A percentile compares a stretch with the other conserved stretches of the same genome.
Conservation (phyloP, 2,113 vertebrate species). For the Hyaena hyaena region DNA sequence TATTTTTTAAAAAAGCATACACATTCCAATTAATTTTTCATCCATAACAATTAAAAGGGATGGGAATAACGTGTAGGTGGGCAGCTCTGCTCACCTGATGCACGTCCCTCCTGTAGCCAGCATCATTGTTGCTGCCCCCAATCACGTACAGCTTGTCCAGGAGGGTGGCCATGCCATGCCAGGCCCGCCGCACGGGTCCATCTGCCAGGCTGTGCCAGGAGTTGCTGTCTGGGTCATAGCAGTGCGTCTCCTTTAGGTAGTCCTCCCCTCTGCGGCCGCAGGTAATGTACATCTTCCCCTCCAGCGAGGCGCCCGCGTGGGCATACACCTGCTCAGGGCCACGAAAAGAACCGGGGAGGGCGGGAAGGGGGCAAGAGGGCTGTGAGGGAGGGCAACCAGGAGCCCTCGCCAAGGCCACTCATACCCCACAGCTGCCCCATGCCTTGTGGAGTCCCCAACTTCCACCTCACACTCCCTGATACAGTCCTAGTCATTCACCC, state of each 20-base stretch:
- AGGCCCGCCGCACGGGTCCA: constrained; percentile 93
- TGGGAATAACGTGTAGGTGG: not conserved
- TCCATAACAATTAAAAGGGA: not conserved
- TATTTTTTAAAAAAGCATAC: not conserved
- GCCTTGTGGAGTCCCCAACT: not conserved
- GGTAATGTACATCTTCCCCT: constrained; percentile 94
- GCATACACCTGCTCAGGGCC: constrained; percentile 92
- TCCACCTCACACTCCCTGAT: not conserved
- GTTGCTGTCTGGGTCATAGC: constrained; percentile 91
- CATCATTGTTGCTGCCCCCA: constrained; percentile 95
- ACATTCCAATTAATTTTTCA: not conserved
- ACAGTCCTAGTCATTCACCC: not conserved
- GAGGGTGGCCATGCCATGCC: constrained; percentile 94
- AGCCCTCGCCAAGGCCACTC: not conserved
- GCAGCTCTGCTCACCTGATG: constrained; percentile 90
- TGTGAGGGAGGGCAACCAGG: not conserved
- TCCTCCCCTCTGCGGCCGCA: constrained; percentile 92
- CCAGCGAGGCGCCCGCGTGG: constrained; percentile 91
- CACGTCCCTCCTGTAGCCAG: constrained; percentile 93
- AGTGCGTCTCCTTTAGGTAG: constrained; percentile 94
- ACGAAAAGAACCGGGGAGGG: not conserved
- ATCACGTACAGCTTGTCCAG: constrained; percentile 93
- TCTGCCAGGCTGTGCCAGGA: constrained; percentile 90
- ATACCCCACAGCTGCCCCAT: not conserved
- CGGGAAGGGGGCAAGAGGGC: not conserved